Percentiles rank a stretch among this genome's conserved stretches.
These are phyloP conservation scores for Cecidostiba fungosa DNA, from an alignment of 2,888 invertebrate genomes.

Conservation along the genomic window DNA sequence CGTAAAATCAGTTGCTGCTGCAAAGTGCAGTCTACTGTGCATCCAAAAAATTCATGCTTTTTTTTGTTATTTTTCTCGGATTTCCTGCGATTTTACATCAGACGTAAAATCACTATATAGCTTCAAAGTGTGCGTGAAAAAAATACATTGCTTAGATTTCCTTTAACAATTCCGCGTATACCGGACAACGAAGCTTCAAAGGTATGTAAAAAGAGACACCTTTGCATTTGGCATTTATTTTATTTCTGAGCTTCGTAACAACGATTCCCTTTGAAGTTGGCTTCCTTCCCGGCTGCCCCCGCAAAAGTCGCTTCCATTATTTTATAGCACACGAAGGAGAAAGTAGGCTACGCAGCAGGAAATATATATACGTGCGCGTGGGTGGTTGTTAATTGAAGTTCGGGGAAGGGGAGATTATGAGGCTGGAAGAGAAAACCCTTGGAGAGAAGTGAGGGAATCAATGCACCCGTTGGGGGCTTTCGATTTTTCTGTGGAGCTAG, in stretches of 20 bases:
- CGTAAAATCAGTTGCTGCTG: too few relatives aligned
- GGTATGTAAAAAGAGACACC: neutral
- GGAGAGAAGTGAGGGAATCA: too few relatives aligned
- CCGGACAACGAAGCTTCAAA: neutral
- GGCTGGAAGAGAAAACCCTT: neutral
- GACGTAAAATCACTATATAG: too few relatives aligned
- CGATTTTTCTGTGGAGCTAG: neutral
- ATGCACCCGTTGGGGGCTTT: neutral
- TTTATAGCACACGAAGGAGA: neutral
- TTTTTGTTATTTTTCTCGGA: too few relatives aligned
- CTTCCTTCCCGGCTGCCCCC: neutral
- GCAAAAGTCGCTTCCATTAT: neutral
- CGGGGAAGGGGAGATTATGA: neutral
- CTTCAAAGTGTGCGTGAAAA: too few relatives aligned
- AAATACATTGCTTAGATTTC: neutral
- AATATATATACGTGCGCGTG: neutral
- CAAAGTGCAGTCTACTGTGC: neutral
- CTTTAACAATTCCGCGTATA: neutral
- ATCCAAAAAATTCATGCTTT: too few relatives aligned
- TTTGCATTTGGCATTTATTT: neutral
- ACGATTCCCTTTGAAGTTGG: constrained; percentile 4
- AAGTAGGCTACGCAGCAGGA: neutral
- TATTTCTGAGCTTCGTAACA: neutral
- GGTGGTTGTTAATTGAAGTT: neutral
- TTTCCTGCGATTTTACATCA: too few relatives aligned